phyloP scores from a whole-genome alignment of 2,888 invertebrate species.

The Myopa testacea region DNA sequence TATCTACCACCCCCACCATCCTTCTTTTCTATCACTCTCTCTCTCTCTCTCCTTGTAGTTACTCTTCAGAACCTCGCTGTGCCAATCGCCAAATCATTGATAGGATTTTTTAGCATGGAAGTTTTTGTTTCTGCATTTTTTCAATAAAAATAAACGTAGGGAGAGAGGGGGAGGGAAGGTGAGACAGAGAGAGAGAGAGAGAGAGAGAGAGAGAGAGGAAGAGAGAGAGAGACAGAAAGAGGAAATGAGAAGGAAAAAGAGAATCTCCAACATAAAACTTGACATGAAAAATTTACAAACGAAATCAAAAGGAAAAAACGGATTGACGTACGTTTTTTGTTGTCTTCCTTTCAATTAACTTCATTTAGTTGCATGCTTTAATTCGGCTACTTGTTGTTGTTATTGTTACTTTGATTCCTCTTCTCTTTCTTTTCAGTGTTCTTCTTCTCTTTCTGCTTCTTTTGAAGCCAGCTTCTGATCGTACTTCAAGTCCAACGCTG shows the following conservation, averaged over 20 bases:
- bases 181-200: neutral
- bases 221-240: neutral
- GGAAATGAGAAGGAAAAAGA: neutral
- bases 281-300: neutral
- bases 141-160: too few relatives aligned
- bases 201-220: neutral
- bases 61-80: too few relatives aligned
- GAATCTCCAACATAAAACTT: neutral
- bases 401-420: neutral
- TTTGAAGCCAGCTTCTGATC: neutral
- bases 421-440: neutral
- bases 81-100: too few relatives aligned
- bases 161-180: too few relatives aligned
- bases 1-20: too few relatives aligned
- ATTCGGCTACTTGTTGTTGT: too few relatives aligned
- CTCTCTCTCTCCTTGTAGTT: too few relatives aligned
- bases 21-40: too few relatives aligned
- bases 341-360: conserved; percentile 32
- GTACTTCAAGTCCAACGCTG: neutral
- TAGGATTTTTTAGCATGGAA: too few relatives aligned
- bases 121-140: too few relatives aligned
- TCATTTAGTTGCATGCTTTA: neutral
- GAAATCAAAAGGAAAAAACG: conserved; percentile 1
- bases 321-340: neutral
- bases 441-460: neutral